phyloP scores from a whole-genome alignment of 2,888 invertebrate species.

The Platypus cylindrus region DNA sequence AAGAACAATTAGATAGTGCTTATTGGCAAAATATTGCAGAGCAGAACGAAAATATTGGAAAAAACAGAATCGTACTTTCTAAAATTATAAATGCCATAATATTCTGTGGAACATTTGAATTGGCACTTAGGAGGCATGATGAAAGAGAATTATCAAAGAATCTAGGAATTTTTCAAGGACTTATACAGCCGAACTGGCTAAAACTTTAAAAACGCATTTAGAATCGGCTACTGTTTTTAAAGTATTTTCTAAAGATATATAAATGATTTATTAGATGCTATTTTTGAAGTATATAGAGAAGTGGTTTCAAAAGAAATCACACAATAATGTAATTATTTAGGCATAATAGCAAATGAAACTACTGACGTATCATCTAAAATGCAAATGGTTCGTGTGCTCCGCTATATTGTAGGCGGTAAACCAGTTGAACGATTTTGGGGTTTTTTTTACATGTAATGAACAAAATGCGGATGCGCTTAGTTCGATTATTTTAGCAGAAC shows the following conservation, averaged over 20 bases:
- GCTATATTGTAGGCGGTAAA: conserved; percentile 17
- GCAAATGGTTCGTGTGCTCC: conserved; percentile 20
- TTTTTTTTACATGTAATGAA: too few species aligned
- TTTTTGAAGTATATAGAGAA: conserved; percentile 7
- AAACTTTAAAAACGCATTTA: not conserved
- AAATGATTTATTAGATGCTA: conserved; percentile 13
- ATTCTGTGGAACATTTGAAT: conserved; percentile 19
- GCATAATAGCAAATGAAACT: conserved; percentile 25
- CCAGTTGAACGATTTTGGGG: conserved; percentile 20
- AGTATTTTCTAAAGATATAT: not conserved
- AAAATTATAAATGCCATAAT: conserved; percentile 24
- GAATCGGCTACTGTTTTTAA: not conserved
- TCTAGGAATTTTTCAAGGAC: conserved; percentile 9
- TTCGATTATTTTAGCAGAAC: conserved; percentile 7
- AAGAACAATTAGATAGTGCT: conserved; percentile 4
- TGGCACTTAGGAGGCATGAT: conserved; percentile 24
- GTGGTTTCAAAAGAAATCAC: conserved; percentile 19
- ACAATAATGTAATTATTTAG: too few species aligned
- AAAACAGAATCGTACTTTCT: conserved; percentile 11
- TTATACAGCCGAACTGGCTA: conserved; percentile 1
- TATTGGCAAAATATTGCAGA: conserved; percentile 6
- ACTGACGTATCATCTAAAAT: conserved; percentile 19
- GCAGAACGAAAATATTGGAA: conserved; percentile 10
- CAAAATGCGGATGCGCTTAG: conserved; percentile 11
- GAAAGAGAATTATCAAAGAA: conserved; percentile 17